Conservation (phyloP, 2,797 vertebrate species). For the Anableps anableps region DNA sequence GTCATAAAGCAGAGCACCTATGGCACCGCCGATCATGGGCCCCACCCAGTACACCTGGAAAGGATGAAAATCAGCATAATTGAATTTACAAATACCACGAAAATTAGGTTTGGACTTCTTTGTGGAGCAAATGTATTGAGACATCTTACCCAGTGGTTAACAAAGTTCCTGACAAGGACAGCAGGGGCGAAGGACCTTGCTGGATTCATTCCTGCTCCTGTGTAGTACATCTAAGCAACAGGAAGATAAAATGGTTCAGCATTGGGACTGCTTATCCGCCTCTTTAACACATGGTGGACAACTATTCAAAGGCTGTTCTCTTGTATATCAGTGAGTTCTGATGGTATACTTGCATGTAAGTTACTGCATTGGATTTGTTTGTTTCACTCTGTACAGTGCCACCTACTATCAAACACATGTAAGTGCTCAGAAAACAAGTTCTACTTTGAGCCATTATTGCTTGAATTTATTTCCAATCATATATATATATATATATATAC, state of each 20-base stretch:
- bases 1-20: conserved; percentile 91
- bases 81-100: not conserved
- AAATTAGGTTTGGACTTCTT: not conserved
- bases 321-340: not conserved
- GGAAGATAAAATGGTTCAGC: conserved; percentile 5
- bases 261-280: not conserved
- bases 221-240: conserved; percentile 89
- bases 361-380: not conserved
- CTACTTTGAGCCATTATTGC: not conserved
- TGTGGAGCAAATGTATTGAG: not conserved
- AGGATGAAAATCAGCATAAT: not conserved
- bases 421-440: not conserved
- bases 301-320: not conserved
- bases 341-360: not conserved
- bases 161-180: conserved; percentile 91
- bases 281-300: not conserved
- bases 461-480: not conserved
- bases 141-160: conserved; percentile 93
- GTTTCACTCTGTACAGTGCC: not conserved
- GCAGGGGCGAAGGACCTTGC: conserved; percentile 95
- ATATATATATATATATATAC: no score
- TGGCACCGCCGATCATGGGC: conserved; percentile 90
- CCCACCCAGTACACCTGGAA: conserved; percentile 92
- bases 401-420: not conserved
- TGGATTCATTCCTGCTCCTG: conserved; percentile 95